Evolutionary conservation across 2,797 vertebrate genomes (phyloP).

Genomic region (Remorina albescens): DNA sequence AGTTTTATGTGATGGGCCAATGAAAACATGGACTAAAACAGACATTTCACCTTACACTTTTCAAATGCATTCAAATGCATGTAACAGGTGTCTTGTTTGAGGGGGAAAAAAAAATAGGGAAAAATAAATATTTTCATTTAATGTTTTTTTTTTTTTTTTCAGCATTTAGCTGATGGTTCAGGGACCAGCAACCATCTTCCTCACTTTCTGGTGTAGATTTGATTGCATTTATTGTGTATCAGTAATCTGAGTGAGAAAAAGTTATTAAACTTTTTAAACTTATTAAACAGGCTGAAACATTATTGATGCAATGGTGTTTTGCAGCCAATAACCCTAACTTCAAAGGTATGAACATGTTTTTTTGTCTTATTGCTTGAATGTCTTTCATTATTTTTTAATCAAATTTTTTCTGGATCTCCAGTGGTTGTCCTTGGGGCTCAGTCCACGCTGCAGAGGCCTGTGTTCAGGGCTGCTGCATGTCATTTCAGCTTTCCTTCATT

Average conservation of each 20-base stretch:
- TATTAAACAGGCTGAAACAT: too few species aligned
- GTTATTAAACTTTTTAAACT: too few species aligned
- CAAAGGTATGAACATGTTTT: neutral
- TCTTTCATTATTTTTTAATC: neutral
- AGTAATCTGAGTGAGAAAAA: neutral
- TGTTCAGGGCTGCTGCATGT: too few species aligned
- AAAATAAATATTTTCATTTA: neutral
- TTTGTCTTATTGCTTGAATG: neutral
- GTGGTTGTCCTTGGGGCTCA: too few species aligned
- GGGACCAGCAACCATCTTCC: neutral
- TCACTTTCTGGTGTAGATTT: neutral
- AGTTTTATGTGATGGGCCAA: conserved; percentile 1
- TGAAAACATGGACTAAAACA: conserved; percentile 9
- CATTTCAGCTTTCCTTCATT: too few species aligned
- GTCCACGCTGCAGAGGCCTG: too few species aligned
- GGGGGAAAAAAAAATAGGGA: neutral
- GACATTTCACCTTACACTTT: neutral
- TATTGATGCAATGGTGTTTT: neutral
- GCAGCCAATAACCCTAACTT: neutral
- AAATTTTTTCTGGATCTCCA: neutral
- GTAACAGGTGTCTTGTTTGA: neutral
- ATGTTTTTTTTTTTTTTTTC: neutral
- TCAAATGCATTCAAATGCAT: neutral
- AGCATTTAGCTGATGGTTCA: neutral
- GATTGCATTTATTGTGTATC: neutral